Conservation (phyloP, 1,140 invertebrate genomes). For the Drosophila kohkoa region DNA sequence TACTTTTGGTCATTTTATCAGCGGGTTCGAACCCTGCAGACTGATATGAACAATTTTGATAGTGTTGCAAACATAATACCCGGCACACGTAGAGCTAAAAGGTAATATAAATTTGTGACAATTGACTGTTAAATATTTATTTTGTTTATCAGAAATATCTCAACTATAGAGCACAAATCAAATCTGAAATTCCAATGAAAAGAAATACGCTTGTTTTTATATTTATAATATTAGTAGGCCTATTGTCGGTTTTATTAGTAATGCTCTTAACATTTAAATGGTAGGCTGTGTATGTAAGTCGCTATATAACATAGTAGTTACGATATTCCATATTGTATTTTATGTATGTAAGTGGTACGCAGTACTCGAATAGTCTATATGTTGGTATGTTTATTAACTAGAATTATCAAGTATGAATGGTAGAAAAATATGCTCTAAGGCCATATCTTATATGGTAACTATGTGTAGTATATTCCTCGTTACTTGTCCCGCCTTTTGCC, state of each 20-base stretch:
- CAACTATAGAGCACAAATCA: too few relatives aligned
- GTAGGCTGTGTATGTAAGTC: conserved; percentile 70
- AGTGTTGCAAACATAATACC: too few relatives aligned
- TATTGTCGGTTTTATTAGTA: conserved; percentile 65
- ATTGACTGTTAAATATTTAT: too few relatives aligned
- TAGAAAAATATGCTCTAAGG: conserved; percentile 79
- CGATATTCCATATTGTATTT: conserved; percentile 54
- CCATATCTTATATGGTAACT: conserved; percentile 63
- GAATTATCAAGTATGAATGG: conserved; percentile 76
- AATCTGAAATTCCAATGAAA: too few relatives aligned
- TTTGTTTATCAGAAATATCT: too few relatives aligned
- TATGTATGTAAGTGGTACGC: conserved; percentile 39
- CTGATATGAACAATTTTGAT: too few relatives aligned
- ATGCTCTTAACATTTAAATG: conserved; percentile 61
- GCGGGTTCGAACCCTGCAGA: not conserved
- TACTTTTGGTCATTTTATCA: conserved; percentile 3
- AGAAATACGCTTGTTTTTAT: too few relatives aligned
- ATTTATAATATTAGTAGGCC: conserved; percentile 18
- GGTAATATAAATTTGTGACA: too few relatives aligned
- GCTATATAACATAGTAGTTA: conserved; percentile 66
- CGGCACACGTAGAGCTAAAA: too few relatives aligned
- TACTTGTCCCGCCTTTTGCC: not conserved
- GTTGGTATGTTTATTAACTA: conserved; percentile 38
- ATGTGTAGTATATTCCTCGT: conserved; percentile 28
- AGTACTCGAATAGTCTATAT: conserved; percentile 54